A percentile compares a stretch with the other conserved stretches of the same genome.
phyloP scores from a whole-genome alignment of 64 coral and sea anemone species.

The Exaiptasia diaphana region DNA sequence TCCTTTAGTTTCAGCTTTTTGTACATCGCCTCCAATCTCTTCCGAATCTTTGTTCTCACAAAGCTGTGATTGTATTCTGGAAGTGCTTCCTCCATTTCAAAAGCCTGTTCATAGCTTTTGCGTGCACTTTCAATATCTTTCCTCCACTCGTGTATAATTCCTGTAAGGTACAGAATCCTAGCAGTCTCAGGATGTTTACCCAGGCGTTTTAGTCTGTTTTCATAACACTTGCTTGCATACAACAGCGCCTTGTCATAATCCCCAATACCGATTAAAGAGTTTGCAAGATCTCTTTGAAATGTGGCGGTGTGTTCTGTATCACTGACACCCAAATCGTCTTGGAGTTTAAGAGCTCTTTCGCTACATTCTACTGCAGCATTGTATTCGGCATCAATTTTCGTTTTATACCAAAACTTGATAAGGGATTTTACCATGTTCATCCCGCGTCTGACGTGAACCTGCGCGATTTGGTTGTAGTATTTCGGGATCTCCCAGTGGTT shows the following conservation, averaged over 20 bases:
- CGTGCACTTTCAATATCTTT: constrained; percentile 22
- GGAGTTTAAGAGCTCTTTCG: constrained; percentile 25
- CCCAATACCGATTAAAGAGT: constrained; percentile 8
- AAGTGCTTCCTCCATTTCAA: constrained; percentile 42
- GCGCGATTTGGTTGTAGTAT: constrained; percentile 46
- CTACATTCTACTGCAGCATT: not conserved
- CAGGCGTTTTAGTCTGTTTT: constrained; percentile 14
- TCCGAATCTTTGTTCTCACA: not conserved
- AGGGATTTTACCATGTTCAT: not conserved
- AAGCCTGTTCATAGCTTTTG: constrained; percentile 19
- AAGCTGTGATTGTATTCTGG: constrained; percentile 44
- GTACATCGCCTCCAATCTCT: constrained; percentile 11
- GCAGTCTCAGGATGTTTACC: constrained; percentile 34
- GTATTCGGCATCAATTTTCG: too few species aligned
- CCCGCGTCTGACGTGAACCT: constrained; percentile 7
- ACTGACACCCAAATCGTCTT: constrained; percentile 23
- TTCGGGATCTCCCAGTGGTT: constrained; percentile 33
- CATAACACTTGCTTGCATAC: constrained; percentile 24
- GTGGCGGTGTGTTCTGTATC: constrained; percentile 28
- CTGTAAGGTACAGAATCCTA: constrained; percentile 38
- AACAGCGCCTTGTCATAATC: constrained; percentile 17
- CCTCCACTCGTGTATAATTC: constrained; percentile 42
- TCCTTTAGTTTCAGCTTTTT: not conserved
- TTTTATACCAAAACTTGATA: not conserved
- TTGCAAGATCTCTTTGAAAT: constrained; percentile 48